Evolutionary conservation across 2,888 invertebrate genomes (phyloP), one percentile per base, ranked within the genome.

Genomic region (Tetheella fluctuosa): DNA sequence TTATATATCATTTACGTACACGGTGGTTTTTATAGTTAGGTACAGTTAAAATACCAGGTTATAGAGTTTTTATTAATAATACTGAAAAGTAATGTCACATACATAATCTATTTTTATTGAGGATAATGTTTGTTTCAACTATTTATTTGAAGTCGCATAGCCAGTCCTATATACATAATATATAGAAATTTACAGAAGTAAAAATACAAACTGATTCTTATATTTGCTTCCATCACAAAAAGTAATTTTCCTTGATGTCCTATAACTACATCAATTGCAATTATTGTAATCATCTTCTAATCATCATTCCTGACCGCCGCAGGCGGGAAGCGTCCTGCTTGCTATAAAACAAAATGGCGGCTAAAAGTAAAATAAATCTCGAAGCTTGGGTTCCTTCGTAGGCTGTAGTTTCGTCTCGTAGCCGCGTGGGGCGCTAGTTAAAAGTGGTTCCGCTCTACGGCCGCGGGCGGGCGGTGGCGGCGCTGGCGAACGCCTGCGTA

Each of bases 311-410:
- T 76, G 53, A 60, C 67, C 67, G 61, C 67, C 68, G 77, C 79
- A 82, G 78, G 73, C 73, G 69, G 77, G 77, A 78, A 54, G 59
- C 57, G 58, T 59, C 62, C 65, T 58, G 61, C 62, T 64, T 58
- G 61, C 23, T 63, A 61, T 68, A 72, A 81, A 86, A 89, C 92
- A 92, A 93, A 85, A 93, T 93, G 93, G 93, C 91, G 74, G 88
- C 80, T 71, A 42, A 61, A 65, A 69, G 73, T 77, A 77, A 39
- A n/a, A 39, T 39, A n/a, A 39, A 72, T 79, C 75, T 75, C 73
- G 30, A 67, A 69, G 70, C 67, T 56, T 59, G 53, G 59, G 66
- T 63, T 39, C 74, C 66, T 73, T 73, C 81, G 80, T 80, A 82
- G 76, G 64, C 59, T 64, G 57, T 37, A 68, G 80, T 75, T 84